These are phyloP conservation scores for Teleiodes luculella DNA, from an alignment of 2,888 invertebrate genomes.

Conservation along the genomic window DNA sequence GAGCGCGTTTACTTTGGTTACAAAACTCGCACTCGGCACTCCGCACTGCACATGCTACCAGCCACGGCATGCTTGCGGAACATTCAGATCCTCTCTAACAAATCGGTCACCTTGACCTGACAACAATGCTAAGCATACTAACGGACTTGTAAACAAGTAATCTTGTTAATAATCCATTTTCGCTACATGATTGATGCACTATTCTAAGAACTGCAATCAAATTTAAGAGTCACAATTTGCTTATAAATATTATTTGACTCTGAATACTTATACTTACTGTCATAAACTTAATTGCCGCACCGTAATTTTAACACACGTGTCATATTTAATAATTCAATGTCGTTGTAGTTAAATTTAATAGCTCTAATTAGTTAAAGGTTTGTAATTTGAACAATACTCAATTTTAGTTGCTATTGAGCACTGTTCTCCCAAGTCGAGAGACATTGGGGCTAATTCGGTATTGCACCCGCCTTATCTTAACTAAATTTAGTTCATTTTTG, in stretches of 20 bases:
- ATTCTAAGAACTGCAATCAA: constrained; percentile 3
- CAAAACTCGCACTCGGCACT: no score
- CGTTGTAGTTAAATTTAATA: not conserved
- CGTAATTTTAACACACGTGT: not conserved
- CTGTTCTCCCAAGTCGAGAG: constrained; percentile 8
- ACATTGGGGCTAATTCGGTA: no score
- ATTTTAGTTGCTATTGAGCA: constrained; percentile 19
- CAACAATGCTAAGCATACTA: constrained; percentile 18
- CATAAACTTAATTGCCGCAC: not conserved
- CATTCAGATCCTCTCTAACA: constrained; percentile 10
- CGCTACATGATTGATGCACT: constrained; percentile 1
- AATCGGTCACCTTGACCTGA: constrained; percentile 27
- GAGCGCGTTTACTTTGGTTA: no score
- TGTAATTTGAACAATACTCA: constrained; percentile 26
- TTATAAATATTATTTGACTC: not conserved
- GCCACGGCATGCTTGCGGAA: constrained; percentile 2
- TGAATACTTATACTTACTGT: not conserved
- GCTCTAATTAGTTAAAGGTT: constrained; percentile 2
- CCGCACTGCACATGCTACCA: not conserved
- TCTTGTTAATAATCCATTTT: constrained; percentile 15
- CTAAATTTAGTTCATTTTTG: no score
- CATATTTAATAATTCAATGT: not conserved
- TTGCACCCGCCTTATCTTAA: no score
- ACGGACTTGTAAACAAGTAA: constrained; percentile 3
- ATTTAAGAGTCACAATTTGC: not conserved